Conservation (phyloP, 1,140 invertebrate genomes). For the Penaeus japonicus region DNA sequence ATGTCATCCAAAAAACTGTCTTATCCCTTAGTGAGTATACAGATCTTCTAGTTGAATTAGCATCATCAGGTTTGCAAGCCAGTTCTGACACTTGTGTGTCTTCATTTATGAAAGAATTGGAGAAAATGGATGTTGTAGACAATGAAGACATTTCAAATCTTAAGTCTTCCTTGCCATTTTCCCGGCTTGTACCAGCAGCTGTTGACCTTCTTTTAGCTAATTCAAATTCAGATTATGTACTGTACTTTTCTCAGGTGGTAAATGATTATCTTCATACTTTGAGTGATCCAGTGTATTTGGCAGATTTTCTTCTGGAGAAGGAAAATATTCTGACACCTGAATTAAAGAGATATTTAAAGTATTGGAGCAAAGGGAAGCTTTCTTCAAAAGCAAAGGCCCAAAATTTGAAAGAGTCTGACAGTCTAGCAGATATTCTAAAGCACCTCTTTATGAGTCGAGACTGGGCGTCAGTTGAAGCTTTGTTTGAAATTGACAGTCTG, state of each 20-base stretch:
- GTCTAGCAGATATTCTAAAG: constrained; percentile 26
- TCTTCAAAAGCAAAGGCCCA: neutral
- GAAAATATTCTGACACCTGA: constrained; percentile 17
- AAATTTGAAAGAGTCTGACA: neutral
- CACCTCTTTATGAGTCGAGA: constrained; percentile 32
- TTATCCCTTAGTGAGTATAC: constrained; percentile 39
- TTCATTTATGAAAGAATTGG: constrained; percentile 2
- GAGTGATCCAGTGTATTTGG: constrained; percentile 19
- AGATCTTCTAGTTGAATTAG: constrained; percentile 27
- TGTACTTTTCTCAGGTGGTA: constrained; percentile 34
- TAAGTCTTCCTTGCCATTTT: constrained; percentile 20
- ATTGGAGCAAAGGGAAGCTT: neutral
- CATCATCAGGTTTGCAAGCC: neutral
- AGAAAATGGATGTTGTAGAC: constrained; percentile 9
- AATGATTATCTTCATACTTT: constrained; percentile 27
- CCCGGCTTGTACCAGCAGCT: constrained; percentile 26
- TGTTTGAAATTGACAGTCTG: neutral
- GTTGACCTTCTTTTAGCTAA: neutral
- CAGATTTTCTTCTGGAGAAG: constrained; percentile 15
- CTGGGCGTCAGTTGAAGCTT: constrained; percentile 7
- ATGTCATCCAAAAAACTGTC: constrained; percentile 27
- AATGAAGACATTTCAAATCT: constrained; percentile 15
- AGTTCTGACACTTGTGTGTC: neutral
- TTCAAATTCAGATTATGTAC: constrained; percentile 15
- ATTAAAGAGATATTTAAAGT: constrained; percentile 11